Base-by-base conservation (phyloP, 1,140 invertebrate genomes). In the Phortica variegata region DNA sequence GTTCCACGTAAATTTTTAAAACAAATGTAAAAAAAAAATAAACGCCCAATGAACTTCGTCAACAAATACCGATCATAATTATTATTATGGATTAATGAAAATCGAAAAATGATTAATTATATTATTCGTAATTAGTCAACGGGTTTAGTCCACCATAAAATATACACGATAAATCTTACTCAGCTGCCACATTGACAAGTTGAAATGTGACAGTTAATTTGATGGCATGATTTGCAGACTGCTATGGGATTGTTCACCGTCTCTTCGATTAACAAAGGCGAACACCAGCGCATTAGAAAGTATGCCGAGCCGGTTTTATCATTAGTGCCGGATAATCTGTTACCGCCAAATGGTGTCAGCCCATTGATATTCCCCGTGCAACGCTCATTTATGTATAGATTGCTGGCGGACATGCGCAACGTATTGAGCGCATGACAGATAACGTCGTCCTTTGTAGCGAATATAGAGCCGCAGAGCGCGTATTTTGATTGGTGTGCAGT, bases 381-480 rank as follows among this genome's bases (percentile, higher is more conserved):
- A 78, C 98, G 97, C 75, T 98, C 95, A 73, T 99, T 99, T 19
- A 99, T 83, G 73, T 98, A 99, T 75, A 98, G 94, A 80, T 98
- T 98, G 20, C 96, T 96, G 40, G 90, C 89, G 1, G 89, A 83
- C 76, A 87, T 87, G 65, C 89, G 91, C 4, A 95, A 78, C 19
- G 85, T 82, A 52, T 93, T 86, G 0, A 88, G 58, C 32, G 91
- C 90, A 20, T 77, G 75, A 39, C 81, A 78, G 23, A 91, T 78
- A 79, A 91, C 93, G 36, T 82, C 71, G 83, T 86, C 78, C 66
- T 98, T 94, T 70, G 87, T 79, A 5, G 87, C 82, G 79, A 95
- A 99, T 23, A 99, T 85, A 8, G 96, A 90, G 51, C 95, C 97
- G 21, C 96, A 98, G 32, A 98, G 80, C 12, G 90, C 93, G 78